phyloP scores from a whole-genome alignment of 1,140 invertebrate species.

The Pectinophora gossypiella region DNA sequence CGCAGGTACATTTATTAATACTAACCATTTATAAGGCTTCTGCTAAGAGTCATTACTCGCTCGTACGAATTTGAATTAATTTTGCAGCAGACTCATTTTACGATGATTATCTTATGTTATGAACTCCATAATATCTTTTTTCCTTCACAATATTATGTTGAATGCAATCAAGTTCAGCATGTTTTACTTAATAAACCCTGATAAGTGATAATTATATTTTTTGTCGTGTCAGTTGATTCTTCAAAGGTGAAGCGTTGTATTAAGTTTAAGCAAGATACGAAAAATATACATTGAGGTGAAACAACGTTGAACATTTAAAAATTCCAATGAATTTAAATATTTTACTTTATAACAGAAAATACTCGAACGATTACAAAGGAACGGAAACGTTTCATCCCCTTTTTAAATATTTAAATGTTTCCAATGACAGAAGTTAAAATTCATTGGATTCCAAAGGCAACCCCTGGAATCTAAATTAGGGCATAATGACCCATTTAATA shows the following conservation, averaged over 20 bases:
- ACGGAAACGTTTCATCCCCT: slow-evolving; percentile 36
- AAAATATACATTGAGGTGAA: background rate
- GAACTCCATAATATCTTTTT: background rate
- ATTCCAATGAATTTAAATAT: background rate
- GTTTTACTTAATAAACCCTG: too few species aligned
- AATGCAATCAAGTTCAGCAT: too few species aligned
- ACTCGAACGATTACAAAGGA: slow-evolving; percentile 9
- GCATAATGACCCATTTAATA: slow-evolving; percentile 68
- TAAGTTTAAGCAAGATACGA: background rate
- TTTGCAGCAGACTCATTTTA: background rate
- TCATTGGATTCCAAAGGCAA: slow-evolving; percentile 47
- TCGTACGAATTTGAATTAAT: background rate
- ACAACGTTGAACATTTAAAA: too few species aligned
- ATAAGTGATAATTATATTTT: too few species aligned
- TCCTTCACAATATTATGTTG: too few species aligned
- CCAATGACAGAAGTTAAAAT: slow-evolving; percentile 47
- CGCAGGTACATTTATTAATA: slow-evolving; percentile 14
- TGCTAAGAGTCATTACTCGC: background rate
- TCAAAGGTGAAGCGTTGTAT: too few species aligned
- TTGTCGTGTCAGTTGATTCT: too few species aligned
- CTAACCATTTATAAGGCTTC: slow-evolving; percentile 1
- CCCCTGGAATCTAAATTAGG: slow-evolving; percentile 35
- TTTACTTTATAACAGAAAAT: background rate
- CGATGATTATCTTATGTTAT: background rate
- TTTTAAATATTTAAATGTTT: slow-evolving; percentile 48